Conservation (phyloP, 2,797 vertebrate genomes). For the Falco biarmicus region DNA sequence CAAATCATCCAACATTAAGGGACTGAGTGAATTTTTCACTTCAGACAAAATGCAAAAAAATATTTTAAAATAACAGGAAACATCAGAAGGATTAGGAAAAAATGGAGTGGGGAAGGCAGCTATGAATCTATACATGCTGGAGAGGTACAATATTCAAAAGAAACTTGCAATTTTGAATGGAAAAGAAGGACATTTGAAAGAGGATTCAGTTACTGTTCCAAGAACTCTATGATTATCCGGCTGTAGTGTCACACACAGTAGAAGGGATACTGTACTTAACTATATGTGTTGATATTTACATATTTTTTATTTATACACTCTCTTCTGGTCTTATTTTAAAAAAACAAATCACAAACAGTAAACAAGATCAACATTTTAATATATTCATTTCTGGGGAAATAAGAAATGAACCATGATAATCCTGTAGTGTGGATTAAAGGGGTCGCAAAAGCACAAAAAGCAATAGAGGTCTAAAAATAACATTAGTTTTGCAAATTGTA, state of each 20-base stretch:
- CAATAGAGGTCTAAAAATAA: constrained; percentile 34
- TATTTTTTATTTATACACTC: not conserved
- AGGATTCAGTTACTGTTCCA: not conserved
- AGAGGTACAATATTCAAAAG: not conserved
- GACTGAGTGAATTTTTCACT: not conserved
- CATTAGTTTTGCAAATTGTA: constrained; percentile 51
- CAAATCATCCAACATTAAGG: not conserved
- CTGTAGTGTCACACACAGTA: not conserved
- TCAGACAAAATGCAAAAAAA: not conserved
- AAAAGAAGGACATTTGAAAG: not conserved
- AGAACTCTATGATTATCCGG: not conserved
- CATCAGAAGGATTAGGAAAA: not conserved
- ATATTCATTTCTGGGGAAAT: not conserved
- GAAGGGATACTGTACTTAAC: not conserved
- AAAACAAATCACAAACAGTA: constrained; percentile 11
- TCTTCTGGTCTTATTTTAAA: not conserved
- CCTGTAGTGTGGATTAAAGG: not conserved
- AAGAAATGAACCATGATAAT: not conserved
- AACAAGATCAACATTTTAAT: constrained; percentile 3
- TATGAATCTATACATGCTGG: not conserved
- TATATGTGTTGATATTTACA: not conserved
- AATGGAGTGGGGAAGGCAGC: not conserved
- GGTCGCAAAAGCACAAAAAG: not conserved
- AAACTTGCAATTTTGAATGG: not conserved
- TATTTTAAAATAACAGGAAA: not conserved